Percentiles rank a stretch among this genome's conserved stretches.
Conservation (phyloP, 23 tunicate genomes). For the Ciona savignyi region DNA sequence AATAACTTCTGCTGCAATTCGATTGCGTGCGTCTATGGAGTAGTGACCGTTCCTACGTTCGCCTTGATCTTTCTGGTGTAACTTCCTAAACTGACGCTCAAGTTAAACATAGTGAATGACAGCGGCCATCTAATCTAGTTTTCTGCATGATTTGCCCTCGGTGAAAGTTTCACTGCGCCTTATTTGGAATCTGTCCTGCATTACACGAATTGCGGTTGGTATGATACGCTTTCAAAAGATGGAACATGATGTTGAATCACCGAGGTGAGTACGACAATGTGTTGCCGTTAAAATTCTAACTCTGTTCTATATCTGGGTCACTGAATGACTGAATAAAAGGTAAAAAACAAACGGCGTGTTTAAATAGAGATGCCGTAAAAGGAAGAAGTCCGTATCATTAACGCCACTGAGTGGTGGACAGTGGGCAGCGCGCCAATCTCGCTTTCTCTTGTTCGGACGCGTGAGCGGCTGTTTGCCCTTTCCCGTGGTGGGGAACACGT, state of each 20-base stretch:
- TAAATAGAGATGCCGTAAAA: not conserved
- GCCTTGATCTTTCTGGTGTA: too few species aligned
- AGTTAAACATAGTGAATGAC: not conserved
- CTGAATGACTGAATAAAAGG: not conserved
- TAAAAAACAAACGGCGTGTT: not conserved
- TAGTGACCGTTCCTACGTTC: too few species aligned
- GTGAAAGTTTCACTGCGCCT: constrained; percentile 1
- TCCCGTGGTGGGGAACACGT: not conserved
- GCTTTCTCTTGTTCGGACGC: not conserved
- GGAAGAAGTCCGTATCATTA: not conserved
- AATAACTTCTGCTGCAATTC: too few species aligned
- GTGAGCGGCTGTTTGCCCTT: constrained; percentile 1
- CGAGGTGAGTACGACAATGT: not conserved
- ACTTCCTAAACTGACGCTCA: not conserved
- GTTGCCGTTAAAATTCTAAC: not conserved
- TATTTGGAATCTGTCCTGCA: not conserved
- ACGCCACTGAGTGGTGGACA: not conserved
- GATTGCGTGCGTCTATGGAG: too few species aligned
- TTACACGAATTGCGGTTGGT: not conserved
- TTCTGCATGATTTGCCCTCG: not conserved
- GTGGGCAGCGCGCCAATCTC: not conserved
- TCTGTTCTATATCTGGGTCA: constrained; percentile 1
- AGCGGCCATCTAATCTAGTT: not conserved
- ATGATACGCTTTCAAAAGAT: not conserved
- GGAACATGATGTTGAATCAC: not conserved